Conservation (phyloP, 2,888 invertebrate genomes). For the Exocentrus adspersus region DNA sequence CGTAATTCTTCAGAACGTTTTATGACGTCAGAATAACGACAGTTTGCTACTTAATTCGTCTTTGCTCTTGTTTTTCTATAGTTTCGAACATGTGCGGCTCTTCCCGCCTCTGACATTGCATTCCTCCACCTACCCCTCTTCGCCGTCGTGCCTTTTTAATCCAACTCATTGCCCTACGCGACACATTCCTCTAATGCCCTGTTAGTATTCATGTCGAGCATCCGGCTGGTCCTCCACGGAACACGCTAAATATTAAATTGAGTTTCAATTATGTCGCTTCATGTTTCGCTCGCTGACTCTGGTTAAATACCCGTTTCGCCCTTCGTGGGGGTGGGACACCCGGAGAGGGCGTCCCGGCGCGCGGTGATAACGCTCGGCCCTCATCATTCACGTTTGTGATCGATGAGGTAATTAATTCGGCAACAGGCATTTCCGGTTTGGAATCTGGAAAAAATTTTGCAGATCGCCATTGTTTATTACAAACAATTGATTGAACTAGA, state of each 20-base stretch:
- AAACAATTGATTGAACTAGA: no score
- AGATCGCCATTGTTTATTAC: no score
- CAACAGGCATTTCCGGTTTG: no score
- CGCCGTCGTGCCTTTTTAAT: neutral
- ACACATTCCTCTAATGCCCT: neutral
- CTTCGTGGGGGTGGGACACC: neutral
- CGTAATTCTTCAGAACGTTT: no score
- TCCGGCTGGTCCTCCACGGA: neutral
- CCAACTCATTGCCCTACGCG: neutral
- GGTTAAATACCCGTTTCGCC: slow-evolving; percentile 8
- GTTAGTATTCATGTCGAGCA: slow-evolving; percentile 15
- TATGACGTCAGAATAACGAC: no score
- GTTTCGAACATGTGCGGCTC: no score
- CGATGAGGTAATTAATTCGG: no score
- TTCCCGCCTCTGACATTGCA: no score
- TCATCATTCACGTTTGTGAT: slow-evolving; percentile 2
- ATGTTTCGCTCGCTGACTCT: slow-evolving; percentile 7
- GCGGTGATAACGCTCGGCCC: no score
- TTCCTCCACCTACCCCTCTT: neutral
- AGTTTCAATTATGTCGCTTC: slow-evolving; percentile 19
- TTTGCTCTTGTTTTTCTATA: no score
- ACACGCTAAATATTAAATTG: slow-evolving; percentile 16
- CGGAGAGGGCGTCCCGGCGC: neutral
- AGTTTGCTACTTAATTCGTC: no score
- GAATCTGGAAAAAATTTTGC: no score